Conservation (phyloP, 1,140 invertebrate species). For the Tetragonula clypearis region DNA sequence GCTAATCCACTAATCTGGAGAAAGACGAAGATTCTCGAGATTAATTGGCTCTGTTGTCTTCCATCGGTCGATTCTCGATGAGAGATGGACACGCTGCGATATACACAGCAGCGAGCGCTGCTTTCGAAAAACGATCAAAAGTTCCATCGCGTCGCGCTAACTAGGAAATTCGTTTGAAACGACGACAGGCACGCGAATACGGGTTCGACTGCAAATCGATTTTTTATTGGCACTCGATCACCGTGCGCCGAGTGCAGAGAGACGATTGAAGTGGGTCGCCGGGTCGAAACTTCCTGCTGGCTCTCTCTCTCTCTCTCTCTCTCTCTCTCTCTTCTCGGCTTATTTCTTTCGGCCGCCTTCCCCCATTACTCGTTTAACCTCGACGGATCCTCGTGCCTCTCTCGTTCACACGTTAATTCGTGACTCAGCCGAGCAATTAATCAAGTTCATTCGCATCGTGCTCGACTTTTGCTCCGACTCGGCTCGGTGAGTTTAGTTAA, state of each 20-base stretch:
- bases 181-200: constrained; percentile 14
- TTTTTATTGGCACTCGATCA: constrained; percentile 62
- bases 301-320: constrained; percentile 12
- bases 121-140: neutral
- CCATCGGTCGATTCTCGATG: neutral
- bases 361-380: neutral
- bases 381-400: neutral
- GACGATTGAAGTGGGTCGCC: constrained; percentile 35
- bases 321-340: neutral
- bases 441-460: constrained; percentile 69
- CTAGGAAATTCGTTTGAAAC: constrained; percentile 14
- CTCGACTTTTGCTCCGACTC: neutral
- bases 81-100: too few species aligned
- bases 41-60: neutral
- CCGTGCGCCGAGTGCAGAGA: neutral
- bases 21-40: neutral
- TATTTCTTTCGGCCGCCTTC: neutral
- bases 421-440: constrained; percentile 70
- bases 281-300: constrained; percentile 52
- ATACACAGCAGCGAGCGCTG: too few species aligned
- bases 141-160: neutral
- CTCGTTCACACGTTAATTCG: constrained; percentile 70
- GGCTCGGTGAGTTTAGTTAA: constrained; percentile 44
- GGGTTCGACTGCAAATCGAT: constrained; percentile 38
- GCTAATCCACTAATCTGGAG: neutral